These are phyloP conservation scores for Ia io DNA, from an alignment of 2,113 vertebrate species.

Conservation along the genomic window DNA sequence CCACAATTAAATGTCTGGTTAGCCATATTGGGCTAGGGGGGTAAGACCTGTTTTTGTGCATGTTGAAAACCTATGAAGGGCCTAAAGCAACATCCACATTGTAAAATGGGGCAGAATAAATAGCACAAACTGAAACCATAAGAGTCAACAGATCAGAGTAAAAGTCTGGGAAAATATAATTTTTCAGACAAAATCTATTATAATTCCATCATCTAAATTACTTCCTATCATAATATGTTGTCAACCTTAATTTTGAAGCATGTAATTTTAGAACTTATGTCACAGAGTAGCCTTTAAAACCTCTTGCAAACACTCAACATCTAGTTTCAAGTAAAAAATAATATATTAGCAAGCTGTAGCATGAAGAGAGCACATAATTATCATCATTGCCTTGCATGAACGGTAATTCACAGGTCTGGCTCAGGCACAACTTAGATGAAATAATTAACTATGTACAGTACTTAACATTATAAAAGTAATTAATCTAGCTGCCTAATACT, in stretches of 20 bases:
- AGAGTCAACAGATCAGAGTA: neutral
- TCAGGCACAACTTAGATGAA: conserved; percentile 55
- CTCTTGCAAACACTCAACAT: conserved; percentile 50
- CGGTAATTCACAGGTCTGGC: conserved; percentile 40
- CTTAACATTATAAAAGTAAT: conserved; percentile 71
- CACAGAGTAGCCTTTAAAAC: conserved; percentile 33
- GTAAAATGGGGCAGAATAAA: neutral
- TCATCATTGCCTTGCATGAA: conserved; percentile 35
- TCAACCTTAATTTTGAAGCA: conserved; percentile 48
- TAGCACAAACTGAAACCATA: neutral
- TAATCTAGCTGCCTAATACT: conserved; percentile 57
- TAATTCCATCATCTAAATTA: conserved; percentile 31
- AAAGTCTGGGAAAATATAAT: neutral
- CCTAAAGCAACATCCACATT: neutral
- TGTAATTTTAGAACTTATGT: conserved; percentile 36
- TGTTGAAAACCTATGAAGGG: neutral
- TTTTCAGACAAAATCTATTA: conserved; percentile 1
- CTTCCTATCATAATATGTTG: conserved; percentile 11
- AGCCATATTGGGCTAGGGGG: neutral
- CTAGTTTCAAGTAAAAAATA: conserved; percentile 16
- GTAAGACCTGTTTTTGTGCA: neutral
- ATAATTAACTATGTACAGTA: conserved; percentile 69
- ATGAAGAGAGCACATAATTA: conserved; percentile 43
- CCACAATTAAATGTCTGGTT: neutral
- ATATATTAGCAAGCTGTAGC: conserved; percentile 51